phyloP scores from a whole-genome alignment of 2,888 invertebrate genomes.

The Drosophila ustulata region DNA sequence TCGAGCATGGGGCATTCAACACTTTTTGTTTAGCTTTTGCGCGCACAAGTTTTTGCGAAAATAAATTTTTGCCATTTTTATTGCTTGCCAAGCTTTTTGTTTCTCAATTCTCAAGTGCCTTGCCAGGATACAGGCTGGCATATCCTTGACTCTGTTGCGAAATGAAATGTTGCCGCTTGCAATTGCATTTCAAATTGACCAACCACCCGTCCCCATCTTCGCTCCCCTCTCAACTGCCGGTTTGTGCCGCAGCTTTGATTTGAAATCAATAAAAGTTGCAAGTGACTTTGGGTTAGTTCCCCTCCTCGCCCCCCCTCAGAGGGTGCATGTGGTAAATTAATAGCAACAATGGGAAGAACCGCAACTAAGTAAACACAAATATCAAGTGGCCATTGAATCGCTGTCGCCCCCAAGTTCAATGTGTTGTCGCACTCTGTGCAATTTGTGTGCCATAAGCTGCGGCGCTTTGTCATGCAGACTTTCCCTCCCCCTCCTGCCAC shows the following conservation, averaged over 20 bases:
- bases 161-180: constrained; percentile 75
- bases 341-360: constrained; percentile 15
- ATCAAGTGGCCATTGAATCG: constrained; percentile 27
- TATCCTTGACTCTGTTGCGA: constrained; percentile 49
- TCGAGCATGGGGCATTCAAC: constrained; percentile 51
- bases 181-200: constrained; percentile 54
- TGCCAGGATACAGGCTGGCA: constrained; percentile 50
- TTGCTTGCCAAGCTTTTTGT: constrained; percentile 71
- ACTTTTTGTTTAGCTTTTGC: constrained; percentile 60
- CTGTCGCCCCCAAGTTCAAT: constrained; percentile 13
- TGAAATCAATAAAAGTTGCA: constrained; percentile 32
- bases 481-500: not conserved
- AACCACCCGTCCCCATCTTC: too few species aligned
- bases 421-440: constrained; percentile 25
- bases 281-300: not conserved
- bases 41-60: constrained; percentile 45
- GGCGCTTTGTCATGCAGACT: constrained; percentile 33
- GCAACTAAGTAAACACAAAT: constrained; percentile 36
- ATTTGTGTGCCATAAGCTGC: constrained; percentile 42
- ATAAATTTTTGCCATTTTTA: constrained; percentile 55
- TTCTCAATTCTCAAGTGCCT: constrained; percentile 73
- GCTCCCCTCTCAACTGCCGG: not conserved
- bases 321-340: constrained; percentile 23
- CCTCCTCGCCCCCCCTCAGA: too few species aligned
- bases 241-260: constrained; percentile 29